Evolutionary conservation across 2,888 invertebrate species (phyloP), one percentile per base, ranked within the genome.

Genomic region (Cephus spinipes): DNA sequence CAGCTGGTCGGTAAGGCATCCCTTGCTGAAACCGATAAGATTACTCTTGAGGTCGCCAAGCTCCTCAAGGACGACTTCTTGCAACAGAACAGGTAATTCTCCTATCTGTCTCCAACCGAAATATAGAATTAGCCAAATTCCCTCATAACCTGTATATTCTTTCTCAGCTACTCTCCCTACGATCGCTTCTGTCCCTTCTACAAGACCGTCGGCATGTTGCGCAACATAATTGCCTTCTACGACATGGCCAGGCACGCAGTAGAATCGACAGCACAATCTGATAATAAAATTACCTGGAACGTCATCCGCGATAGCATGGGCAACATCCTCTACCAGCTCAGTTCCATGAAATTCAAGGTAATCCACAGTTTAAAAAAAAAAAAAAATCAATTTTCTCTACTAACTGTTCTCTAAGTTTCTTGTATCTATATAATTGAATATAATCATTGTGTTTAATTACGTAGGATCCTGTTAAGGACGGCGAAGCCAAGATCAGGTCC

Each of bases 111-210:
- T 75, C 11, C 15, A 15, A 3, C 11, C 12, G 11, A 6, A 32
- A 11, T n/a, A 32, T n/a, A 71, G 12, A 31, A 9, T 71, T 23
- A 23, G 15, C 71, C 30, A 30, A 71, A 71, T 12, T 71, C 11
- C 11, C 31, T 71, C 12, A 3, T 78, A 15, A 55, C 9, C 40
- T 78, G 2, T 23, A 55, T 55, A 55, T 9, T 55, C 71, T 76
- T 76, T 83, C 80, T 0, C 91, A 95, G 95, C 89, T 97, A 98
- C 92, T 97, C 98, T 4, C 93, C 97, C 1, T 98, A 98, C 93
- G 98, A 98, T 93, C 95, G 99, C 83, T 99, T 98, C 95, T 99
- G 99, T 91, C 99, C 99, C 89, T 99, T 99, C 95, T 99, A 99
- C 94, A 99, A 99, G 94, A 99, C 99, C 30, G 98, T 98, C 80